Percentiles rank a stretch among this genome's conserved stretches.
phyloP scores from a whole-genome alignment of 53 echinoderm and acorn worm species.

The Patiria pectinifera region DNA sequence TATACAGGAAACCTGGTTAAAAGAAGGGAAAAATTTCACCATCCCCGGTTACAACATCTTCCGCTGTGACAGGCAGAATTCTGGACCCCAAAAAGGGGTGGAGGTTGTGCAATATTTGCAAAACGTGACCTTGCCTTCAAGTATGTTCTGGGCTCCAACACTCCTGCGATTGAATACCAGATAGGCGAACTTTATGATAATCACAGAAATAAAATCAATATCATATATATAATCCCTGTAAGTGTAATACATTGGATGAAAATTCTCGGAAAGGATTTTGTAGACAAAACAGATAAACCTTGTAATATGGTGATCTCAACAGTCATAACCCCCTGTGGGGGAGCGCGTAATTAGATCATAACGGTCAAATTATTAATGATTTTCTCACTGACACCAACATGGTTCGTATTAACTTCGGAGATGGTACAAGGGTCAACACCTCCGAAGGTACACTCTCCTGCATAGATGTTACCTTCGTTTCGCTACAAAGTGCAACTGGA shows the following conservation, averaged over 20 bases:
- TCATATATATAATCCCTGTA: not conserved
- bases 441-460: too few species aligned
- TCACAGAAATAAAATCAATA: not conserved
- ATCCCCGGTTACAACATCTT: not conserved
- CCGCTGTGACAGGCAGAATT: too few species aligned
- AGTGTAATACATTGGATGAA: not conserved
- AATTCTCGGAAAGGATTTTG: not conserved
- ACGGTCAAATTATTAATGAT: slow-evolving; percentile 8
- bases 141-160: not conserved
- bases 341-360: not conserved
- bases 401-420: not conserved
- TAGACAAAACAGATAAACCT: not conserved
- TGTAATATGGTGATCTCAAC: not conserved
- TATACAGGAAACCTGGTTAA: too few species aligned
- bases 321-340: slow-evolving; percentile 48
- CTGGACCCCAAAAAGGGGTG: not conserved
- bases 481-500: not conserved
- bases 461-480: too few species aligned
- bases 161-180: not conserved
- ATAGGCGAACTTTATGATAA: not conserved
- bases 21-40: not conserved
- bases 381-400: not conserved
- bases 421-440: not conserved
- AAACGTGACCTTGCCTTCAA: not conserved
- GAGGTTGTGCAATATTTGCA: not conserved